Evolutionary conservation across 2,113 vertebrate species (phyloP), one percentile per base, ranked within the genome.

Genomic region (Prinia subflava): DNA sequence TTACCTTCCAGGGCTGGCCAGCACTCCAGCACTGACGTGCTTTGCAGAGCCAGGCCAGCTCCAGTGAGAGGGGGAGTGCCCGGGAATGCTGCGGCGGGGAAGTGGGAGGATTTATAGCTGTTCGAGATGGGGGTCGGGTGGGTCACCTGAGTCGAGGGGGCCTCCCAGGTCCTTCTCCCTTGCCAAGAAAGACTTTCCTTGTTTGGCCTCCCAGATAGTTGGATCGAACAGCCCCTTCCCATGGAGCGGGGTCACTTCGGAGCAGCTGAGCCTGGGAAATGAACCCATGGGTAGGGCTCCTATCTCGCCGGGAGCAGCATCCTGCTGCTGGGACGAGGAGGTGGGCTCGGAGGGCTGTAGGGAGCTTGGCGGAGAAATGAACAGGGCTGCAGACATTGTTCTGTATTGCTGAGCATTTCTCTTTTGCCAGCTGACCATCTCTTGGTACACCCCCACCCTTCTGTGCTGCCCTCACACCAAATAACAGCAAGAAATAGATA

Each of bases 171-270:
- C 87, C 74, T 77, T 88, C 59, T 92, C 24, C 28, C 28, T 70
- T 95, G 92, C 83, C 91, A 92, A 85, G 84, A 90, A 87, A 68
- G 57, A 47, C 20, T 71, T 41, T 75, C 90, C 84, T 87, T 87
- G 76, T 86, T 65, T 63, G 64, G 79, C 71, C 68, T 93, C 71
- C 52, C 1, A 1, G 71, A 42, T 9, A 70, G 50, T 0, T 74
- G 78, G 59, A 74, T 80, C 3, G 55, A 67, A 22, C 41, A 73
- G 44, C 56, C 62, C 55, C 31, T 37, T 88, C 57, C n/a, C 1
- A 1, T 46, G 50, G 39, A 77, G 41, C 0, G 0, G 42, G 75
- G 71, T 94, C 78, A 57, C 50, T 31, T 69, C 1, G 3, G 81
- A 92, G 60, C 52, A 71, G 47, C 65, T n/a, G 69, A 73, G 35